These are phyloP conservation scores for Deilephila porcellus DNA, from an alignment of 2,888 invertebrate species.

Conservation along the genomic window DNA sequence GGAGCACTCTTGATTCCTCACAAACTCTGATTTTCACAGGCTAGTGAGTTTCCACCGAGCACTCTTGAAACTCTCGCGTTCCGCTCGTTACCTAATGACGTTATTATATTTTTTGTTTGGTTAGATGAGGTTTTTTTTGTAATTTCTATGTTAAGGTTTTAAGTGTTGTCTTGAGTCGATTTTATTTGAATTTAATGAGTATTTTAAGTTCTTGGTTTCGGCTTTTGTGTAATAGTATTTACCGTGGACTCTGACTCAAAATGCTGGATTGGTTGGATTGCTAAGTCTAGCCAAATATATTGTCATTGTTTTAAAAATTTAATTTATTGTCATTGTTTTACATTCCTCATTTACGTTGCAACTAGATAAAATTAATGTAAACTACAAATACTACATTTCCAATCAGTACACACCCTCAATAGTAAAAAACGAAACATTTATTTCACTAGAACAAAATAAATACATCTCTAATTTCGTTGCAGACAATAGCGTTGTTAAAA, in stretches of 20 bases:
- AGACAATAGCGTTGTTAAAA: constrained; percentile 5
- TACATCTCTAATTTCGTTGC: not conserved
- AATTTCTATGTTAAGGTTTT: not conserved
- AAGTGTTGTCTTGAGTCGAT: too few species aligned
- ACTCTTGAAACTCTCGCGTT: constrained; percentile 52
- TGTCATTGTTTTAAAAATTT: too few species aligned
- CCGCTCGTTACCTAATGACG: constrained; percentile 55
- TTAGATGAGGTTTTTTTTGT: constrained; percentile 22
- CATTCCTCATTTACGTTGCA: too few species aligned
- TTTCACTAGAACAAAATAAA: not conserved
- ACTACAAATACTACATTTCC: too few species aligned
- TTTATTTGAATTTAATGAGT: too few species aligned
- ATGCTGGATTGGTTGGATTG: too few species aligned
- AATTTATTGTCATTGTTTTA: too few species aligned
- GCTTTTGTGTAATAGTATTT: too few species aligned
- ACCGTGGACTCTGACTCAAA: too few species aligned
- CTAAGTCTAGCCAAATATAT: too few species aligned
- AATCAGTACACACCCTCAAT: not conserved
- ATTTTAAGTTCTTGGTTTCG: too few species aligned
- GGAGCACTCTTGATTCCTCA: constrained; percentile 67
- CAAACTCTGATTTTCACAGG: constrained; percentile 68
- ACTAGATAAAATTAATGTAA: too few species aligned
- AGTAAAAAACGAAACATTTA: not conserved
- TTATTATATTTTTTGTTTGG: constrained; percentile 40
- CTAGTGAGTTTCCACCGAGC: constrained; percentile 62